Evolutionary conservation across 1,140 invertebrate genomes (phyloP).

Genomic region (Oryzaephilus surinamensis): DNA sequence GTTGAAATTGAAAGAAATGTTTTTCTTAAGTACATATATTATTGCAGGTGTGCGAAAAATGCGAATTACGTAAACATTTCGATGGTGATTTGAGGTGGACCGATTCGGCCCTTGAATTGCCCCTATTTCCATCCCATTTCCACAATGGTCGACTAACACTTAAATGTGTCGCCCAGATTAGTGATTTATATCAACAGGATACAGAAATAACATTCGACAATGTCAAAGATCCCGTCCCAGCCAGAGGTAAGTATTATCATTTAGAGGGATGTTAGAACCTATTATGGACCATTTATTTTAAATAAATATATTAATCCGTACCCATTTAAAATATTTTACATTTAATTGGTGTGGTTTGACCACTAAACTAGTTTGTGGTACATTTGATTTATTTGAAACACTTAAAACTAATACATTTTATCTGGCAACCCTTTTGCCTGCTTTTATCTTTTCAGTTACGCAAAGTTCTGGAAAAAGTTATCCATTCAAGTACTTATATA

Average conservation of each 20-base stretch:
- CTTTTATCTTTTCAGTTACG: too few species aligned
- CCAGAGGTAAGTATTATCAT: constrained; percentile 45
- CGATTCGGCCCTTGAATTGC: constrained; percentile 28
- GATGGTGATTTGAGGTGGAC: constrained; percentile 29
- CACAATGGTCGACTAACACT: constrained; percentile 37
- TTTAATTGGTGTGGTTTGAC: too few species aligned
- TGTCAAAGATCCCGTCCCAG: constrained; percentile 45
- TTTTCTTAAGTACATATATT: constrained; percentile 7
- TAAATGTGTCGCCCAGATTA: constrained; percentile 44
- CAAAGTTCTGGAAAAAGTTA: too few species aligned
- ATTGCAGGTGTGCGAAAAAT: constrained; percentile 38
- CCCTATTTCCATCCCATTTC: constrained; percentile 33
- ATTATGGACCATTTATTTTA: too few species aligned
- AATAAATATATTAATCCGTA: too few species aligned
- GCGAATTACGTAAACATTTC: constrained; percentile 20
- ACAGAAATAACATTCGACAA: constrained; percentile 42
- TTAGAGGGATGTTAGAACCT: too few species aligned
- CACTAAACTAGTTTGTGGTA: too few species aligned
- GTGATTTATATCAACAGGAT: constrained; percentile 43
- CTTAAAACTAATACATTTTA: too few species aligned
- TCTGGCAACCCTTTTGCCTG: too few species aligned
- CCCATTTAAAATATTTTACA: too few species aligned
- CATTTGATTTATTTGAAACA: too few species aligned
- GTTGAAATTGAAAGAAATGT: constrained; percentile 8
- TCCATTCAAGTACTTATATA: too few species aligned